Evolutionary conservation across 2,888 invertebrate species (phyloP).

Genomic region (Tachina fera): DNA sequence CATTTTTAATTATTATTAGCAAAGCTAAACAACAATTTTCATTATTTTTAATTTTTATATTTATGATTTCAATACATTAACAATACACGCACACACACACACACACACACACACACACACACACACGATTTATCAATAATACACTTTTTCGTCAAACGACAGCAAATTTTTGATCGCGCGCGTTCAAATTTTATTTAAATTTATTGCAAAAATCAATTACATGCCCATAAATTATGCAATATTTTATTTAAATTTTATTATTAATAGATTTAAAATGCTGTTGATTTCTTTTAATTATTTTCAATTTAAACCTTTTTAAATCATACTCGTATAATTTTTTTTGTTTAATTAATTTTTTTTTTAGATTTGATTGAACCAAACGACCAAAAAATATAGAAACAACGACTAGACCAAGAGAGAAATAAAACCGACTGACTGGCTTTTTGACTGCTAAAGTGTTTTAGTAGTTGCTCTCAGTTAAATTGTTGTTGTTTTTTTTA

Average conservation of each 20-base stretch:
- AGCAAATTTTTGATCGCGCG: conserved; percentile 4
- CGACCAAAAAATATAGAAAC: conserved; percentile 17
- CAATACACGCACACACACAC: neutral
- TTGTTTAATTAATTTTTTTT: conserved; percentile 32
- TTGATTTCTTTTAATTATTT: neutral
- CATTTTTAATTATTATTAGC: conserved; percentile 25
- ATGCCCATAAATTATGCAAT: neutral
- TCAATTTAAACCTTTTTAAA: neutral
- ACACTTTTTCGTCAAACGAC: conserved; percentile 10
- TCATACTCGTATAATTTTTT: conserved; percentile 1
- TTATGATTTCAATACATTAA: neutral
- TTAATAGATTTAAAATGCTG: neutral
- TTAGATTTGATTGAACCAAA: conserved; percentile 16
- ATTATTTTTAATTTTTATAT: neutral
- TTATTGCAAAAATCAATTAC: neutral
- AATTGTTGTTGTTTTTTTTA: conserved; percentile 24
- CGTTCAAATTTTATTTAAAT: conserved; percentile 12
- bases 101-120: neutral
- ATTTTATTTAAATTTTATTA: conserved; percentile 36
- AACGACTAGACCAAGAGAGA: conserved; percentile 64
- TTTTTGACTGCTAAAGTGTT: conserved; percentile 62
- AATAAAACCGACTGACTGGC: conserved; percentile 59
- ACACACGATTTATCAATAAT: neutral
- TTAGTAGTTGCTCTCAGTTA: conserved; percentile 41
- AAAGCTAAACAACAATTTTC: neutral